A percentile compares a stretch with the other conserved stretches of the same genome.
These are phyloP conservation scores for Drosophila birchii DNA, from an alignment of 2,888 invertebrate species.

Conservation along the genomic window DNA sequence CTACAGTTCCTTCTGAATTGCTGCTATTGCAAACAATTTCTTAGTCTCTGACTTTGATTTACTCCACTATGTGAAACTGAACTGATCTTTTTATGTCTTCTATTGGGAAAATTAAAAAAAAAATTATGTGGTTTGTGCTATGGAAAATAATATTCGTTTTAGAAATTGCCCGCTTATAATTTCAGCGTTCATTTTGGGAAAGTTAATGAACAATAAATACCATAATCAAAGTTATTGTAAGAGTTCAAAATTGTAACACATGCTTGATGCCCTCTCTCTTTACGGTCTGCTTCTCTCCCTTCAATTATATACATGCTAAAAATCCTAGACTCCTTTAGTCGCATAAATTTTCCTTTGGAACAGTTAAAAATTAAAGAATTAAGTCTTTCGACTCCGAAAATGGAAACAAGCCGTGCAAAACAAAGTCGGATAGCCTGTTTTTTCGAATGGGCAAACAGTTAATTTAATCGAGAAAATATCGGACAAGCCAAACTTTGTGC, in stretches of 20 bases:
- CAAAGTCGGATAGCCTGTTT: neutral
- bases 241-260: neutral
- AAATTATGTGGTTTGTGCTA: neutral
- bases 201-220: neutral
- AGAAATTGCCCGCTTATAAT: neutral
- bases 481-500: no score
- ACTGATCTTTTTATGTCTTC: slow-evolving; percentile 61
- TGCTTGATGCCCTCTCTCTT: neutral
- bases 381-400: neutral
- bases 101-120: slow-evolving; percentile 43
- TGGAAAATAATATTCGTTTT: neutral
- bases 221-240: neutral
- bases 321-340: neutral
- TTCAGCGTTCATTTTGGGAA: neutral
- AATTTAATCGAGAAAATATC: neutral
- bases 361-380: neutral
- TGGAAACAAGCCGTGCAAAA: neutral
- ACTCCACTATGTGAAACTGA: slow-evolving; percentile 11
- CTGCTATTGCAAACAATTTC: slow-evolving; percentile 9
- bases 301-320: no score
- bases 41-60: neutral
- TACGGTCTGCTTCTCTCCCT: neutral
- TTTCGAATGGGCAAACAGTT: neutral
- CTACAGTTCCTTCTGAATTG: slow-evolving; percentile 58
- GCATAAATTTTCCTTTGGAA: neutral